Conservation (phyloP, 2,797 vertebrate species). For the Esox masquinongy region DNA sequence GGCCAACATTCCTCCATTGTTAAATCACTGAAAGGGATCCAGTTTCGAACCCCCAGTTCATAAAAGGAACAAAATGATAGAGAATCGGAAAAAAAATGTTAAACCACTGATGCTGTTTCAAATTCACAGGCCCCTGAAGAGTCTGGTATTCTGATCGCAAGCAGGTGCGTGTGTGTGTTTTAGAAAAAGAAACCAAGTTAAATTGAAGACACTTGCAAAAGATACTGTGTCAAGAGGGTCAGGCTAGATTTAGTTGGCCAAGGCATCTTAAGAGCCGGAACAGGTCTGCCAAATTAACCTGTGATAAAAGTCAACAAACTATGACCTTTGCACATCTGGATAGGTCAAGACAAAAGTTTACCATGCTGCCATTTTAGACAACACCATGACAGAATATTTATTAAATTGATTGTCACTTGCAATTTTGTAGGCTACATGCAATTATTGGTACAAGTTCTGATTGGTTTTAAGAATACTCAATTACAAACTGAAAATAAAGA, state of each 20-base stretch:
- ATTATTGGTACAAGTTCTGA: neutral
- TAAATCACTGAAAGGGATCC: neutral
- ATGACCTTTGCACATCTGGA: neutral
- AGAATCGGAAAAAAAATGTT: neutral
- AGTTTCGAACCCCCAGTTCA: neutral
- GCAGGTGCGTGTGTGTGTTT: conserved; percentile 21
- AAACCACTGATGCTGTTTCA: conserved; percentile 28
- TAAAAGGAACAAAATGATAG: neutral
- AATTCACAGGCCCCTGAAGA: conserved; percentile 23
- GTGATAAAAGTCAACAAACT: neutral
- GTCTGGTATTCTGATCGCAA: conserved; percentile 25
- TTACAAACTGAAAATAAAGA: neutral
- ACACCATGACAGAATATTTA: neutral
- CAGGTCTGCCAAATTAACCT: neutral
- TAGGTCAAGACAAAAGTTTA: neutral
- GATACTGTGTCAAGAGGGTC: neutral
- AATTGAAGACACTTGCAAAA: neutral
- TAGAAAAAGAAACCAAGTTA: neutral
- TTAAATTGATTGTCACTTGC: neutral
- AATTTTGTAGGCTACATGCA: neutral
- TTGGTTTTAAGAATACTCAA: neutral
- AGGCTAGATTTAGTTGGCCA: neutral
- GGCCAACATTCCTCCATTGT: conserved; percentile 12
- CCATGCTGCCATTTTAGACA: conserved; percentile 1
- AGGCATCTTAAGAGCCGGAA: neutral